phyloP scores from a whole-genome alignment of 2,888 invertebrate species.

The Drosophila melanosoma region DNA sequence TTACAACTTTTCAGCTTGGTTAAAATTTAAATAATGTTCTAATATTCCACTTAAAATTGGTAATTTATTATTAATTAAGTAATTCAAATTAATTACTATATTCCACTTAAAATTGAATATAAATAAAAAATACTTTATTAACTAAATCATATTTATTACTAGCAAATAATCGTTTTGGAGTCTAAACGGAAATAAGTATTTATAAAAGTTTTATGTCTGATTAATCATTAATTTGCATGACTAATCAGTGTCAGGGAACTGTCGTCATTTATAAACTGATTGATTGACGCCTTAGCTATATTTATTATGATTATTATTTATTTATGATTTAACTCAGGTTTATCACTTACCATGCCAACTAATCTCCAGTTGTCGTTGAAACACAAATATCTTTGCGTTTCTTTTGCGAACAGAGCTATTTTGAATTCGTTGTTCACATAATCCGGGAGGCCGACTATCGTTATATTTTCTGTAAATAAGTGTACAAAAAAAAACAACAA shows the following conservation, averaged over 20 bases:
- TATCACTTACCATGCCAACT: slow-evolving; percentile 88
- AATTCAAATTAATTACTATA: background rate
- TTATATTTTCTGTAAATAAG: slow-evolving; percentile 84
- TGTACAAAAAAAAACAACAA: slow-evolving; percentile 22
- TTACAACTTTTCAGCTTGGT: background rate
- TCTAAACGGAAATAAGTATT: background rate
- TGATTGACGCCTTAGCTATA: slow-evolving; percentile 5
- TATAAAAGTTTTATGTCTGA: background rate
- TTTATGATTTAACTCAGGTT: background rate
- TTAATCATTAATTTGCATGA: slow-evolving; percentile 7
- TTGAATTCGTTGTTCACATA: slow-evolving; percentile 84
- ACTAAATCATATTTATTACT: background rate
- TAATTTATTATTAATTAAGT: too few relatives aligned
- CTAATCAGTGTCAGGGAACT: background rate
- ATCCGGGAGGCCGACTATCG: slow-evolving; percentile 85
- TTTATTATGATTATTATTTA: background rate
- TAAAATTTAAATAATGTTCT: background rate
- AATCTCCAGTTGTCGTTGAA: slow-evolving; percentile 90
- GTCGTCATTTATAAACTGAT: background rate
- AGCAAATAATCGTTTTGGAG: background rate
- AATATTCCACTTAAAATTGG: background rate
- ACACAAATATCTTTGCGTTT: slow-evolving; percentile 90
- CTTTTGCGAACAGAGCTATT: slow-evolving; percentile 87
- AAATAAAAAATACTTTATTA: background rate
- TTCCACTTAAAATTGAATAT: background rate